Conservation (phyloP, 2,113 vertebrate genomes). For the Thinocorus orbignyianus region DNA sequence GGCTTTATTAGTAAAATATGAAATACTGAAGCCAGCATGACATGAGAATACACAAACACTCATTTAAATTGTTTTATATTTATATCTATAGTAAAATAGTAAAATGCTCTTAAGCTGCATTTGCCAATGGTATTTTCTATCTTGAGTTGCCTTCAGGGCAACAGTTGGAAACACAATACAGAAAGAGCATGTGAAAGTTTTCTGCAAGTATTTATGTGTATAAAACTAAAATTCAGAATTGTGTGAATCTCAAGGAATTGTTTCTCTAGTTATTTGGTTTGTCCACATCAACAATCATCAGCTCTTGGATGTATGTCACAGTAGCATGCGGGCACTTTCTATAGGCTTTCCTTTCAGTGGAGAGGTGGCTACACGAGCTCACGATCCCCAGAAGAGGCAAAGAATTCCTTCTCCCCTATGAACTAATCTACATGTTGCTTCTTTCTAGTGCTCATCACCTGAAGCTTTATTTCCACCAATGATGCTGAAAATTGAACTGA, state of each 20-base stretch:
- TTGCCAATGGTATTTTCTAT: neutral
- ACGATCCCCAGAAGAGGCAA: neutral
- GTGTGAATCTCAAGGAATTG: neutral
- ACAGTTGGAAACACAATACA: neutral
- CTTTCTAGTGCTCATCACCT: neutral
- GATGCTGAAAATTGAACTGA: neutral
- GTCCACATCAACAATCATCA: neutral
- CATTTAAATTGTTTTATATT: neutral
- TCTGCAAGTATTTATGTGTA: neutral
- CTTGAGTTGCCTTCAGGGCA: neutral
- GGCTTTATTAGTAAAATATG: neutral
- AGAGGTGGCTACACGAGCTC: neutral
- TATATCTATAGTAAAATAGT: neutral
- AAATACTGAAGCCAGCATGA: neutral
- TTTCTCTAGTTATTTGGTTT: neutral
- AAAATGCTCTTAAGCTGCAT: neutral
- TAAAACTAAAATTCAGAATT: neutral
- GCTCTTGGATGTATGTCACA: neutral
- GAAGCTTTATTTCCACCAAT: neutral
- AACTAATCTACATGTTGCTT: neutral
- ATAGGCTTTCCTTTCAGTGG: too few species aligned
- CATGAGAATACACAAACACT: neutral
- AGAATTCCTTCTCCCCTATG: neutral
- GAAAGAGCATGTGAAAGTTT: neutral
- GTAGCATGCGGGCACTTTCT: neutral